Base-by-base conservation (phyloP, 2,888 invertebrate species). In the Lasioglossum villosulum region DNA sequence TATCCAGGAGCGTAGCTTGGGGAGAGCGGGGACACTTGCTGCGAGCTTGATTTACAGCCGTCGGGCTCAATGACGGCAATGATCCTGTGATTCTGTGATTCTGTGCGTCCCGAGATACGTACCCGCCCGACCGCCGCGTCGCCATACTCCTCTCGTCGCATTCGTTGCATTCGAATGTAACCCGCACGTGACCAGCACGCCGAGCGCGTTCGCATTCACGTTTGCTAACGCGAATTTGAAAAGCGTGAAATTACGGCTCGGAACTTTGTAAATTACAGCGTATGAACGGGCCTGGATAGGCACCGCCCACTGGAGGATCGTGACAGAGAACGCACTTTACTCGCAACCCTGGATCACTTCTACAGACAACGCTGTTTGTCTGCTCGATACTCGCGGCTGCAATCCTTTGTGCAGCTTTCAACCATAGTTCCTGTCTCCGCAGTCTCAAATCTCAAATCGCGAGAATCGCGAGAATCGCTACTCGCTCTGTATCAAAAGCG, bases 121-220 rank as follows among this genome's bases (percentile, higher is more conserved):
- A 27, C 5, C 27, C 8, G 52, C 10, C n/a, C n/a, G 42, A 5
- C 23, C 39, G 5, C 0, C 45, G 4, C 45, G 56, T 12, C 56
- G 4, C 23, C 42, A 42, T 42, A 42, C 12, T 42, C 42, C 12
- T 27, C 59, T 27, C 59, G 59, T 59, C 14, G 59, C 59, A 48
- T 48, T 48, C 48, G 48, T 48, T 48, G 52, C 77, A 75, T 74
- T 73, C 56, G 72, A 42, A 75, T 59, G 78, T 39, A 45, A 56
- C 39, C 39, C 78, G 71, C n/a, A 83, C 82, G 83, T 82, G 83
- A 83, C 76, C 45, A 45, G 68, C 78, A 74, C 59, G 19, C 5
- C n/a, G 16, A 66, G 66, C 66, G 66, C 48, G 34, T 30, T 52
- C 52, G 23, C 23, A 23, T 52, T 52, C 23, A 52, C 23, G 52